phyloP scores from a whole-genome alignment of 30 jellyfish, hydroid and myxozoan genomes.

The Calvadosia cruxmelitensis region DNA sequence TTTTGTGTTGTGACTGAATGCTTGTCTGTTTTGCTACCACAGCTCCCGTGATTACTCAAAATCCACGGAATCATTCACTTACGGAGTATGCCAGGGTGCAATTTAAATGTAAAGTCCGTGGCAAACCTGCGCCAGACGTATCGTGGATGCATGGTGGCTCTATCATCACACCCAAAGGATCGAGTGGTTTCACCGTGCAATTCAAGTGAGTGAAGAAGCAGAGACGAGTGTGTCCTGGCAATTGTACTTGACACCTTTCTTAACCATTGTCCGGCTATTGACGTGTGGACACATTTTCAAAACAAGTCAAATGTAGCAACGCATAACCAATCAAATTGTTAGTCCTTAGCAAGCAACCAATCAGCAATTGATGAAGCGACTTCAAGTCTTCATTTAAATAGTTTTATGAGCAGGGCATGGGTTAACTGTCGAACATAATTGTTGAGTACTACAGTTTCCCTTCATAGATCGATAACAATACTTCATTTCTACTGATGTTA shows the following conservation, averaged over 20 bases:
- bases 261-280: too few species aligned
- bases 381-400: too few species aligned
- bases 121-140: conserved; percentile 44
- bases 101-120: conserved; percentile 39
- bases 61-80: conserved; percentile 37
- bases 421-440: too few species aligned
- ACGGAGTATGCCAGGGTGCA: conserved; percentile 14
- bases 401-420: too few species aligned
- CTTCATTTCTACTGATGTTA: too few species aligned
- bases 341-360: too few species aligned
- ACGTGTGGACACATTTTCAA: too few species aligned
- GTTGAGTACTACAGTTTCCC: too few species aligned
- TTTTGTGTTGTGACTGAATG: background rate
- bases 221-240: too few species aligned
- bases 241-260: too few species aligned
- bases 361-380: too few species aligned
- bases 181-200: background rate
- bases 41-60: conserved; percentile 17
- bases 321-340: background rate
- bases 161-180: background rate
- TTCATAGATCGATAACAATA: too few species aligned
- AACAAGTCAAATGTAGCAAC: background rate
- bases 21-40: background rate
- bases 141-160: conserved; percentile 3
- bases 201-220: background rate